These are phyloP conservation scores for Mythimna impura DNA, from an alignment of 2,888 invertebrate genomes.

Conservation along the genomic window DNA sequence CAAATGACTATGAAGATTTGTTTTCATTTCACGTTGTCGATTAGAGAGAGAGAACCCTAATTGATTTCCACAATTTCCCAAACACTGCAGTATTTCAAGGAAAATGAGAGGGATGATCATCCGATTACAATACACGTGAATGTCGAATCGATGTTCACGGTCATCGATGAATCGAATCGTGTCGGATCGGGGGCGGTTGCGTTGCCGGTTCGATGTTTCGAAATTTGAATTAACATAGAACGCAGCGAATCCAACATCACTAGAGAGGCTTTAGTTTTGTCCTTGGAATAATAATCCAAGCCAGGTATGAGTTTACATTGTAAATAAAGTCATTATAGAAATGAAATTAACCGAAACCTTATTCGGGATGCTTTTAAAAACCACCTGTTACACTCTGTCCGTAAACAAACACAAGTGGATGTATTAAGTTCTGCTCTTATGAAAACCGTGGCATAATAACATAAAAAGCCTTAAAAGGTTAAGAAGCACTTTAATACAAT, in stretches of 20 bases:
- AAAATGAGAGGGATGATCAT: constrained; percentile 73
- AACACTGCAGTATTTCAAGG: constrained; percentile 31
- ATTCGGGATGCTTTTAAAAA: constrained; percentile 16
- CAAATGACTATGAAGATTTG: not conserved
- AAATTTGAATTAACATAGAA: constrained; percentile 55
- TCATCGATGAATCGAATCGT: constrained; percentile 65
- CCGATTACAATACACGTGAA: constrained; percentile 67
- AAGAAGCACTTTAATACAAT: constrained; percentile 51
- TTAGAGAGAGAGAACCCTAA: not conserved
- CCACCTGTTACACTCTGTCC: constrained; percentile 21
- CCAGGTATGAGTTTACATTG: not conserved
- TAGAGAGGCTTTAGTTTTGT: constrained; percentile 31
- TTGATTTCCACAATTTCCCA: constrained; percentile 1
- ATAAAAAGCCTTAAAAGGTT: constrained; percentile 49
- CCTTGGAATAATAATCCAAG: constrained; percentile 22
- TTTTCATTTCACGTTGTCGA: not conserved
- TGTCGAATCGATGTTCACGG: constrained; percentile 76
- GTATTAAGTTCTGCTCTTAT: constrained; percentile 13
- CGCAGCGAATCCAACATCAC: not conserved
- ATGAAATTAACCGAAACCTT: not conserved
- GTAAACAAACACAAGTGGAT: constrained; percentile 4
- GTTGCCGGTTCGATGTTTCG: constrained; percentile 57
- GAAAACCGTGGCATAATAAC: constrained; percentile 44
- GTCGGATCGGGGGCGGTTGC: constrained; percentile 66
- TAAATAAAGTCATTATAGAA: constrained; percentile 25